Conservation (phyloP, 2,797 vertebrate species). For the Enoplosus armatus region DNA sequence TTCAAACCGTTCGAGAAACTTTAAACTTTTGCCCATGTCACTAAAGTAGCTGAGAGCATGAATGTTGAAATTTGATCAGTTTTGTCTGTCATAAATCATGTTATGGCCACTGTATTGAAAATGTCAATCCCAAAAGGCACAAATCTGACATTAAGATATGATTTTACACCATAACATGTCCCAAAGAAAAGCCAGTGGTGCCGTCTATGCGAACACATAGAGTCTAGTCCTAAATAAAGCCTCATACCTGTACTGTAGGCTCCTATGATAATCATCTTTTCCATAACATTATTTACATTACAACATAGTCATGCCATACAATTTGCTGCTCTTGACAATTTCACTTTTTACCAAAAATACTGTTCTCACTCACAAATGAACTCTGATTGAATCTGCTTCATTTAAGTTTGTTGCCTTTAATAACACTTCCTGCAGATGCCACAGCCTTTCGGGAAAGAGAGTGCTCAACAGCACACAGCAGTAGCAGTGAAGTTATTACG, state of each 20-base stretch:
- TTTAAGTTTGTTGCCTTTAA: not conserved
- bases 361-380: not conserved
- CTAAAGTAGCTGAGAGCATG: slow-evolving; percentile 4
- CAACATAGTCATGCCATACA: not conserved
- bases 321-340: not conserved
- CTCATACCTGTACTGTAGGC: too few species aligned
- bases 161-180: not conserved
- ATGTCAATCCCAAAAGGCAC: not conserved
- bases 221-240: not conserved
- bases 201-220: not conserved
- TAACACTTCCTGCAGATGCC: not conserved
- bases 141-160: not conserved
- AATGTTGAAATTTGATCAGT: slow-evolving; percentile 23
- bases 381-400: not conserved
- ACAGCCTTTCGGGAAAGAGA: not conserved
- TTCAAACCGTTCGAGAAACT: not conserved
- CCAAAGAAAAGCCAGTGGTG: not conserved
- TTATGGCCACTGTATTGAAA: not conserved
- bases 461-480: not conserved
- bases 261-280: not conserved
- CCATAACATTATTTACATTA: not conserved
- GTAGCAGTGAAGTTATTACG: not conserved
- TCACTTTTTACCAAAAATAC: not conserved
- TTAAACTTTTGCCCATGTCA: not conserved
- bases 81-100: slow-evolving; percentile 10